Evolutionary conservation across 2,113 vertebrate species (phyloP).

Genomic region (zebrafish (Danio rerio)): GRCz12tu NC_133190.1:20755501-20756000

Average conservation of each 20-base stretch:
- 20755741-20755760: constrained; percentile 9
- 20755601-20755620: constrained; percentile 20
- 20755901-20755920: constrained; percentile 1
- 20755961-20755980: constrained; percentile 2
- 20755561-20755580: constrained; percentile 43
- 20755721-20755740: constrained; percentile 35
- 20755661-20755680: constrained; percentile 38
- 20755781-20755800: constrained; percentile 75
- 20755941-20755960: background rate
- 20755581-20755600: constrained; percentile 34
- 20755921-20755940: background rate
- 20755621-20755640: constrained; percentile 32
- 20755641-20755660: constrained; percentile 40
- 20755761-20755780: constrained; percentile 63
- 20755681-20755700: constrained; percentile 41
- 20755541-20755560: constrained; percentile 13
- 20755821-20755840: constrained; percentile 75
- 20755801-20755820: constrained; percentile 66
- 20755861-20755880: constrained; percentile 31
- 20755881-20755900: background rate
- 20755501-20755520: constrained; percentile 33
- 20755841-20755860: constrained; percentile 32
- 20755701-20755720: constrained; percentile 43
- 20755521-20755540: constrained; percentile 5
- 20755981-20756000: constrained; percentile 93